Conservation (phyloP, 2,797 vertebrate genomes). For the Microtus agrestis region DNA sequence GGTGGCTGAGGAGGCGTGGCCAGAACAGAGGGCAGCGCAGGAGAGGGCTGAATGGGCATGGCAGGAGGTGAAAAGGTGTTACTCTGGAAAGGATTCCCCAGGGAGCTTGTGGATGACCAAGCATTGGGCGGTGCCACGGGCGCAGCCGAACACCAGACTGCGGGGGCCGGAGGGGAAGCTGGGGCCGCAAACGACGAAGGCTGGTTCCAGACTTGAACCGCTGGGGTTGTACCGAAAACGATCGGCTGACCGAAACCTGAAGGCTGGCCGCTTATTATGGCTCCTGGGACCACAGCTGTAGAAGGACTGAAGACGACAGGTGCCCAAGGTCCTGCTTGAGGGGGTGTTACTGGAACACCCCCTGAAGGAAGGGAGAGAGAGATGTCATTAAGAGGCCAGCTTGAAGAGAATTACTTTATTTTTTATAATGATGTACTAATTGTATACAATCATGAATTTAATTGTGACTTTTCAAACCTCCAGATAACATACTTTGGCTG, state of each 20-base stretch:
- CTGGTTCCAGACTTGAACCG: constrained; percentile 91
- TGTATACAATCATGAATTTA: neutral
- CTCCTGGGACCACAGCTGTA: constrained; percentile 80
- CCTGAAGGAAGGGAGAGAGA: constrained; percentile 86
- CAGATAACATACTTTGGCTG: neutral
- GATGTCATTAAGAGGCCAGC: neutral
- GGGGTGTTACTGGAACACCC: constrained; percentile 87
- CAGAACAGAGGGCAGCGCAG: constrained; percentile 83
- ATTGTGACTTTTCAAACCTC: neutral
- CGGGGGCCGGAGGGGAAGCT: constrained; percentile 85
- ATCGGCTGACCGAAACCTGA: constrained; percentile 87
- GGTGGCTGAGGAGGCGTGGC: constrained; percentile 90
- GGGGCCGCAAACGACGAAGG: constrained; percentile 86
- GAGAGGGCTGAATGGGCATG: constrained; percentile 63
- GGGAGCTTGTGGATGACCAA: constrained; percentile 89
- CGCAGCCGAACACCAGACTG: constrained; percentile 88
- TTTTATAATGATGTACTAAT: neutral
- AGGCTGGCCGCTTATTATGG: constrained; percentile 84
- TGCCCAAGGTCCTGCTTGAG: constrained; percentile 89
- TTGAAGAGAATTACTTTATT: neutral
- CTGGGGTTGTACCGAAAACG: constrained; percentile 87
- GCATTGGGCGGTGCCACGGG: constrained; percentile 76
- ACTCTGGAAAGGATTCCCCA: constrained; percentile 92
- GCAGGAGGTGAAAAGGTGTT: constrained; percentile 86
- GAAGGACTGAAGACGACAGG: constrained; percentile 87